These are phyloP conservation scores for Acleris literana DNA, from an alignment of 2,888 invertebrate species.

Conservation along the genomic window DNA sequence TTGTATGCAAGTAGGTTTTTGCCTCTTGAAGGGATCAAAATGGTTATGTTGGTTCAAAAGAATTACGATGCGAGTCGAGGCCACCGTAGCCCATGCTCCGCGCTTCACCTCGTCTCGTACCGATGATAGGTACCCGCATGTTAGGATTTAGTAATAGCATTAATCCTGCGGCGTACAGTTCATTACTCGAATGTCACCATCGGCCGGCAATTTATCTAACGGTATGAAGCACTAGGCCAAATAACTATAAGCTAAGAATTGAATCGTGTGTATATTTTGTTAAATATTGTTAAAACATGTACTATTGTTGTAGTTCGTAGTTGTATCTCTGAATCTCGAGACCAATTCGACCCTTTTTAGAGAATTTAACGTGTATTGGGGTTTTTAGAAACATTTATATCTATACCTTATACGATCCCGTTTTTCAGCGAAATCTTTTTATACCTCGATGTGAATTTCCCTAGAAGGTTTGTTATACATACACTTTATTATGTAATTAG, in stretches of 20 bases:
- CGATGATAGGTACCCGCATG: background rate
- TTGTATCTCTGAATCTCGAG: constrained; percentile 76
- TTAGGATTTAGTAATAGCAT: background rate
- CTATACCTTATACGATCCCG: constrained; percentile 66
- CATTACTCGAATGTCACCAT: constrained; percentile 6
- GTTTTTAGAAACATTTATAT: constrained; percentile 74
- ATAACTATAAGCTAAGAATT: constrained; percentile 45
- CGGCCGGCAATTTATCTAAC: constrained; percentile 10
- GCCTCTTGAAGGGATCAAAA: too few species aligned
- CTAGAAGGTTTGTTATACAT: constrained; percentile 63
- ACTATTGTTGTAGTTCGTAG: constrained; percentile 70
- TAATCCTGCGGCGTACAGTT: constrained; percentile 13
- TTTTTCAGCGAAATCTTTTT: constrained; percentile 73
- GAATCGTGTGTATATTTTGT: constrained; percentile 74
- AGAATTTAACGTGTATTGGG: constrained; percentile 70
- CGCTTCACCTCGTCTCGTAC: background rate
- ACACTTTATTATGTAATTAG: constrained; percentile 43
- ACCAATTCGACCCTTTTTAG: constrained; percentile 77
- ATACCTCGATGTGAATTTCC: constrained; percentile 74
- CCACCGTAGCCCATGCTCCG: background rate
- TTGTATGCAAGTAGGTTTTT: too few species aligned
- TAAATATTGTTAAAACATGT: constrained; percentile 72
- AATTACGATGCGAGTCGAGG: background rate
- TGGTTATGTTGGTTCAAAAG: too few species aligned
- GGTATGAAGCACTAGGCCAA: constrained; percentile 40